phyloP scores from a whole-genome alignment of 2,888 invertebrate genomes.

The Stenodera caucasica region DNA sequence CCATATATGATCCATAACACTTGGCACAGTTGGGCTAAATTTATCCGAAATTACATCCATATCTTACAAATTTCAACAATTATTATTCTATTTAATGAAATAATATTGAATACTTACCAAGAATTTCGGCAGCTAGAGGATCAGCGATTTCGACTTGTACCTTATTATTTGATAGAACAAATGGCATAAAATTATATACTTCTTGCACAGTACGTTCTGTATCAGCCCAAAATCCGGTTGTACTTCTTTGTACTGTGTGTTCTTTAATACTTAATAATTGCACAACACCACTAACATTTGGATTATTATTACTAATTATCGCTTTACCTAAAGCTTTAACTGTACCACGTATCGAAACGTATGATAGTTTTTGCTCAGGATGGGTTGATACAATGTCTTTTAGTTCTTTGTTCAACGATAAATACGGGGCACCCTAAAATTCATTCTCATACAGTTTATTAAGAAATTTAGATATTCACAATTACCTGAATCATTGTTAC shows the following conservation, averaged over 20 bases:
- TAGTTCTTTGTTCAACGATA: constrained; percentile 67
- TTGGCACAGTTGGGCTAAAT: constrained; percentile 76
- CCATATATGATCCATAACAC: constrained; percentile 78
- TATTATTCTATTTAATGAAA: background rate
- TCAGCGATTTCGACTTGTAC: constrained; percentile 74
- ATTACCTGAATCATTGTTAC: constrained; percentile 71
- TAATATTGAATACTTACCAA: constrained; percentile 54
- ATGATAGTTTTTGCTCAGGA: constrained; percentile 68
- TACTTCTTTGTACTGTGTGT: constrained; percentile 79
- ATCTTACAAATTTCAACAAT: constrained; percentile 54
- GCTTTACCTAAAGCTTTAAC: constrained; percentile 77
- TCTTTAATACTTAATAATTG: constrained; percentile 80
- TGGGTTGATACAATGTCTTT: constrained; percentile 65
- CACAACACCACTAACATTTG: constrained; percentile 74
- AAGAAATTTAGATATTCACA: constrained; percentile 16
- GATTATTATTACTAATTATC: constrained; percentile 73
- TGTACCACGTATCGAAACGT: constrained; percentile 74
- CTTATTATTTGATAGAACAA: constrained; percentile 67
- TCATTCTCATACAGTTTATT: constrained; percentile 20
- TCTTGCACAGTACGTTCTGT: constrained; percentile 78
- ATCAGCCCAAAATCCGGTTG: constrained; percentile 86
- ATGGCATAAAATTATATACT: constrained; percentile 78
- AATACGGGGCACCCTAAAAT: constrained; percentile 68
- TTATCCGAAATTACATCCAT: constrained; percentile 82
- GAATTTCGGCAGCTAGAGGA: constrained; percentile 71